Evolutionary conservation across 2,888 invertebrate species (phyloP), one percentile per base, ranked within the genome.

Genomic region (Lordiphosa fenestrarum): DNA sequence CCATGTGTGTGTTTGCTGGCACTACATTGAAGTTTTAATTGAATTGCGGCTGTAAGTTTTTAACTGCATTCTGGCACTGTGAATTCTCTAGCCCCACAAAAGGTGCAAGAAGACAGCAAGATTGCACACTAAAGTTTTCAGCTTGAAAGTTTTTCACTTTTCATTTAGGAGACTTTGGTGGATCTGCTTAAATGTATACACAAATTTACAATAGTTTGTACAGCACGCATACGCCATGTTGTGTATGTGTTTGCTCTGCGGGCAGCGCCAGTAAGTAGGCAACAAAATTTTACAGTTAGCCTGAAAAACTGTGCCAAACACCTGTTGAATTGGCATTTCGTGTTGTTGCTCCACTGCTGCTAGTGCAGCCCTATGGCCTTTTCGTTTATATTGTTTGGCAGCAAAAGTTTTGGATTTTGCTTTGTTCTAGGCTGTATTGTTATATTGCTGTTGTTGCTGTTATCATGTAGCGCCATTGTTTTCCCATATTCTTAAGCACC

Each of bases 21-120:
- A 57, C 63, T 58, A 65, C 71, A 77, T 74, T 73, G 71, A 80
- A 80, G 78, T 80, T 80, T 80, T 80, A 80, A 80, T 80, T 80
- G 83, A 80, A 80, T 80, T 80, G 80, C 74, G 80, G 80, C 70
- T 66, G 83, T 67, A 80, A 80, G 83, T 80, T 83, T 74, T 77
- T 74, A 81, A 75, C 82, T 81, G 75, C 78, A 75, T 77, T 33
- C 51, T 6, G 47, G 36, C 38, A 6, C 25, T 23, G n/a, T 6
- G 37, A 15, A 38, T 46, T 50, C 50, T 21, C 25, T 19, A 30
- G n/a, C 7, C 30, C 23, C 47, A 53, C 55, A 68, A 68, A 69
- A 81, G 75, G 77, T 75, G 78, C 50, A 53, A 81, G 68, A 67
- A 69, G 73, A 73, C 65, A 44, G 42, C 51, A 66, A 40, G 33